These are phyloP conservation scores for Melanostoma scalare DNA, from an alignment of 2,888 invertebrate genomes.

Conservation along the genomic window DNA sequence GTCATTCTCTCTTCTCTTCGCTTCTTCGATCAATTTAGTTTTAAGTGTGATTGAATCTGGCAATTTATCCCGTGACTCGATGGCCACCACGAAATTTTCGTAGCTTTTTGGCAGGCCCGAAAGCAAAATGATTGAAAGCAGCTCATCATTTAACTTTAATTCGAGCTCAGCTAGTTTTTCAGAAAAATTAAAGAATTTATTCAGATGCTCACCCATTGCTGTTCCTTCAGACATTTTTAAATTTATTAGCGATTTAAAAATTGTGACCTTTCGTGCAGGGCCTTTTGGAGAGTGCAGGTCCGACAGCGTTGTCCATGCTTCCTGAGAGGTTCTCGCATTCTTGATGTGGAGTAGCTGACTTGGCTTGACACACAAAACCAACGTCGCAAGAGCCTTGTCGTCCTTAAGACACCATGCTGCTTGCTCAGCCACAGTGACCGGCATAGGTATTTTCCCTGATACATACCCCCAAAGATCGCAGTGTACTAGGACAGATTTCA, in stretches of 20 bases:
- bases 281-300: constrained; percentile 1
- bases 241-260: constrained; percentile 27
- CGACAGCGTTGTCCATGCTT: background rate
- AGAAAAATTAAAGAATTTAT: constrained; percentile 19
- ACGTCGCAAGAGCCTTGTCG: constrained; percentile 20
- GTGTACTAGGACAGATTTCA: too few relatives aligned
- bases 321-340: background rate
- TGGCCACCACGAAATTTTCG: constrained; percentile 14
- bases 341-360: constrained; percentile 26
- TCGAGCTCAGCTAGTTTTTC: constrained; percentile 20
- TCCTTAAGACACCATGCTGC: background rate
- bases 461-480: too few relatives aligned
- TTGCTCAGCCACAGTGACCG: too few relatives aligned
- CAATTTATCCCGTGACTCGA: constrained; percentile 21
- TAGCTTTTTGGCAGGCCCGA: constrained; percentile 8
- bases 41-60: constrained; percentile 24
- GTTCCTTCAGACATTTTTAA: constrained; percentile 20
- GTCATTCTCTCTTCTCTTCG: constrained; percentile 24
- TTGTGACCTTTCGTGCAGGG: constrained; percentile 23
- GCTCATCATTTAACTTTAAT: constrained; percentile 19
- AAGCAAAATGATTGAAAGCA: constrained; percentile 12
- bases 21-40: constrained; percentile 43
- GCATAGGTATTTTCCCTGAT: too few relatives aligned
- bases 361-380: constrained; percentile 15
- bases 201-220: constrained; percentile 2